Evolutionary conservation across 2,888 invertebrate species (phyloP), one percentile per base, ranked within the genome.

Genomic region (Aphrophora alni): DNA sequence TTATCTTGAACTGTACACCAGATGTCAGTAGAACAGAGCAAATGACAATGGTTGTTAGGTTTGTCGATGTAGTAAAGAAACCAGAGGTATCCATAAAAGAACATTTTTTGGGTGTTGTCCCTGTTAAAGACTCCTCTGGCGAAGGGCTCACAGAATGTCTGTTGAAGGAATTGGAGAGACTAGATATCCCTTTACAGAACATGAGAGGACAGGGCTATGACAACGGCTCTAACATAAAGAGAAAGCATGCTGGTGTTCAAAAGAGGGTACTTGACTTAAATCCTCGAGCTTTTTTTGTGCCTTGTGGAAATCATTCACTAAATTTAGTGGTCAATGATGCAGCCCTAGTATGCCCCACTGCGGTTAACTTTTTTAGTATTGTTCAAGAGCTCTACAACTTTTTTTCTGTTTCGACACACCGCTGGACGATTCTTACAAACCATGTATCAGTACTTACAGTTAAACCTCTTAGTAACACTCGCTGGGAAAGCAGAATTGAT

Each of bases 371-470:
- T 75, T 75, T 75, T 44, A 25, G 24, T 24, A 75, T 44, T 24
- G 17, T 75, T 4, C 75, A 75, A 44, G 24, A 75, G 27, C 24
- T 75, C 5, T 75, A 38, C 25, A 44, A 44, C 27, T 75, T 38
- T 75, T 75, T 75, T 44, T 38, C 77, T 28, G 77, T 5, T n/a
- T 77, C 68, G 4, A 77, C 77, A n/a, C 77, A 77, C 68, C 14
- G 69, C 2, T 69, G 69, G 77, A 69, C 10, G 26, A 38, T 77
- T 17, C 24, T 77, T 17, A 77, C n/a, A 8, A 77, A 17, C 24
- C 59, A 69, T 75, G 44, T 75, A 8, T 8, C 8, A n/a, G 12
- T 44, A n/a, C 25, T 69, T 17, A 77, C 77, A 21, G 68, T 77
- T 3, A 77, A 77, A 27, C 77, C 68, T 10, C 25, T 76, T 25